Evolutionary conservation across 2,888 invertebrate species (phyloP), one percentile per base, ranked within the genome.

Genomic region (Pimpla rufipes): DNA sequence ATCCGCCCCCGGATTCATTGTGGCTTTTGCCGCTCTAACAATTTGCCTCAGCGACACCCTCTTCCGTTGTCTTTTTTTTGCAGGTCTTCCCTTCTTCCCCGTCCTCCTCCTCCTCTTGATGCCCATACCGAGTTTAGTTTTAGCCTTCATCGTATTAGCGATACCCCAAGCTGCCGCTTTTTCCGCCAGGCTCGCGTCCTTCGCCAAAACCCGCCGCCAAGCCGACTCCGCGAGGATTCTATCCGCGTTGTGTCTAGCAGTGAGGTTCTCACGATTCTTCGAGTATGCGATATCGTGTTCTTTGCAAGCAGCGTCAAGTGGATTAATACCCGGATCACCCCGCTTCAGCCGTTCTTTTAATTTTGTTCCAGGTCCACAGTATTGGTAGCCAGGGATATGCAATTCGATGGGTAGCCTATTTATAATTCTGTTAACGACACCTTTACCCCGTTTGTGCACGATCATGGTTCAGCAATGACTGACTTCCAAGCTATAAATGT

Each of bases 191-290:
- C 79, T 86, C 10, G 90, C 84, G 85, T 91, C 89, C 83, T 83
- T 87, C 0, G 90, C 84, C 45, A 85, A 84, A 21, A 90, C 84
- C 50, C 90, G 80, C 52, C 89, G 42, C 88, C 86, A 88, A 37
- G 90, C 92, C 86, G 86, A 87, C 59, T 90, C 86, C 11, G 87
- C 86, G 16, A 93, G 82, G 21, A 85, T 23, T 79, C 87, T 83
- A 87, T 93, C 92, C 0, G 93, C 93, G 67, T 85, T 81, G 81
- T 92, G 88, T 45, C 92, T 85, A 1, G 57, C 80, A 4, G 18
- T 57, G 1, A 79, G 18, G 42, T 85, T 62, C 0, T 83, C 73
- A 59, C 77, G 81, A 64, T 84, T 80, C 16, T 79, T 37, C 18
- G 42, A 42, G 7, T 42, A 42, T 13, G 42, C 42, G 42, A 42